Conservation (phyloP, 2,797 vertebrate species). For the Myotis planiceps region DNA sequence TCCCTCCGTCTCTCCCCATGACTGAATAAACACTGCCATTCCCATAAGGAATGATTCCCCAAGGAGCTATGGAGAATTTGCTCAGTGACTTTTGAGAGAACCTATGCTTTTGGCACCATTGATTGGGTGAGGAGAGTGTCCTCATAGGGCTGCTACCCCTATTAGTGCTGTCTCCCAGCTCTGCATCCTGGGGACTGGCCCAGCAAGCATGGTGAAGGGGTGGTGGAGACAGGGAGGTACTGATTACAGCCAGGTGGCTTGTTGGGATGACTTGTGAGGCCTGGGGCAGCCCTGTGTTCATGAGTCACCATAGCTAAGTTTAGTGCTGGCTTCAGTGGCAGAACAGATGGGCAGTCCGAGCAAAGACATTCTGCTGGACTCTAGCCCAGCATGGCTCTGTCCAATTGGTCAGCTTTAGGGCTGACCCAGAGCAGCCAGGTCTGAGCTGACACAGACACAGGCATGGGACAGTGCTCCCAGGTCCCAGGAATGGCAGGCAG, state of each 20-base stretch:
- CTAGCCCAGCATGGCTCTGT: not conserved
- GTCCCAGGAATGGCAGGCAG: not conserved
- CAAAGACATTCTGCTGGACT: slow-evolving; percentile 23
- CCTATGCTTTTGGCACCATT: not conserved
- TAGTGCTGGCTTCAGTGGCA: slow-evolving; percentile 49
- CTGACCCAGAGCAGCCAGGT: not conserved
- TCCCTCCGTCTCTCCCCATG: rapidly evolving
- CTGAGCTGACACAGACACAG: not conserved
- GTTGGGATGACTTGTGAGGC: slow-evolving; percentile 13
- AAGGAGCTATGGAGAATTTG: not conserved
- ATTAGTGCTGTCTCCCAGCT: not conserved
- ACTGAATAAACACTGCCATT: not conserved
- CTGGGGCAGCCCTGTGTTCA: not conserved
- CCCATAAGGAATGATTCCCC: too few species aligned
- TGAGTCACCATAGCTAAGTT: slow-evolving; percentile 67
- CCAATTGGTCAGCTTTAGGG: not conserved
- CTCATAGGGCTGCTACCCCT: not conserved
- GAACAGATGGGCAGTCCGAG: slow-evolving; percentile 62
- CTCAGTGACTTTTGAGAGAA: not conserved
- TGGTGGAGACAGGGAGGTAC: not conserved
- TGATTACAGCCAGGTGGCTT: slow-evolving; percentile 1
- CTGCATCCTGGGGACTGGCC: not conserved
- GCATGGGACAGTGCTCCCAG: not conserved
- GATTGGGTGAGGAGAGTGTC: not conserved
- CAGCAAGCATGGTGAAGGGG: not conserved